Evolutionary conservation across 2,113 vertebrate genomes (phyloP).

Genomic region (Caracal caracal): DNA sequence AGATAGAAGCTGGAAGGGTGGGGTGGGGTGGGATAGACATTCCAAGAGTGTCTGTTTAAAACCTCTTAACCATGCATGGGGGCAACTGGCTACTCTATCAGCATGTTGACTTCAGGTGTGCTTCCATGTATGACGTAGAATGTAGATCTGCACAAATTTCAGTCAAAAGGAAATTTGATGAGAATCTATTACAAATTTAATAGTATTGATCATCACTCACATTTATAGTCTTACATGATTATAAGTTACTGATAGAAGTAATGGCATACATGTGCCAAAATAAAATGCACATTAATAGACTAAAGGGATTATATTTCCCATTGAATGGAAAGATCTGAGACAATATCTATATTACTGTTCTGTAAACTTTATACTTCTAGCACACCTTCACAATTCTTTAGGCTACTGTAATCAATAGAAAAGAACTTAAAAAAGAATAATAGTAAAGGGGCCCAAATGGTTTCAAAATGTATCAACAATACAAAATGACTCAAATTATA

Average conservation of each 20-base stretch:
- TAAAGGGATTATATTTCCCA: not conserved
- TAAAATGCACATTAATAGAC: not conserved
- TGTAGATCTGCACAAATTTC: not conserved
- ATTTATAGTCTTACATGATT: not conserved
- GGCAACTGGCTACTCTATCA: not conserved
- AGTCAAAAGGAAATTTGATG: not conserved
- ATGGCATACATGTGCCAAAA: not conserved
- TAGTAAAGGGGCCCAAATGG: conserved; percentile 55
- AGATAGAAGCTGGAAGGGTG: not conserved
- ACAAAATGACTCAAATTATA: conserved; percentile 45
- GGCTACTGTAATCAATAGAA: not conserved
- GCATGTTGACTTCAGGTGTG: not conserved
- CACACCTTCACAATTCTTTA: not conserved
- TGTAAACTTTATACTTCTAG: not conserved
- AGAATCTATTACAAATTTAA: not conserved
- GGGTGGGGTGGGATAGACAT: not conserved
- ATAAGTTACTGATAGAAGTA: not conserved
- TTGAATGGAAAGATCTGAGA: not conserved
- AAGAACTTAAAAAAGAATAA: not conserved
- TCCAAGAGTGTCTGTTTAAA: not conserved
- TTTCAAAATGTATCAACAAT: not conserved
- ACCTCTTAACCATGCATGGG: not conserved
- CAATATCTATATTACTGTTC: not conserved
- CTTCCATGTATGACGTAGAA: not conserved
- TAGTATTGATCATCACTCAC: not conserved